Percentiles rank a stretch among this genome's conserved stretches.
Conservation (phyloP, 2,797 vertebrate species). For the Centropyge bicolor region DNA sequence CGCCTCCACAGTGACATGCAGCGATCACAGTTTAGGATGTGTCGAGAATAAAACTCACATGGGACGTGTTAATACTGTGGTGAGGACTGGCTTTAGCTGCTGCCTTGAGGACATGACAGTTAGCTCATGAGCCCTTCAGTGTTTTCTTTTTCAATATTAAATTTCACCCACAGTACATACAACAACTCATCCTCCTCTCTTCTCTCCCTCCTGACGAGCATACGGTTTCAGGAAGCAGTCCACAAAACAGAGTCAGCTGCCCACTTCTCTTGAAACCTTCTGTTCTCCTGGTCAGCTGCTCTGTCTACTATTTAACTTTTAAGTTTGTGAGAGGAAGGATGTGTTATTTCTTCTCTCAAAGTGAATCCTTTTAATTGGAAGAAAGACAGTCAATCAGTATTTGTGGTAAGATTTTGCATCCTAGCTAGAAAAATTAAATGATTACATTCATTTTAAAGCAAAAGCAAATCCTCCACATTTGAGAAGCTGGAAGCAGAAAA, state of each 20-base stretch:
- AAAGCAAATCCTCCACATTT: background rate
- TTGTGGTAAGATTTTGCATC: too few relatives aligned
- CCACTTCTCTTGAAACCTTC: too few relatives aligned
- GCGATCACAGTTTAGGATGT: conserved; percentile 23
- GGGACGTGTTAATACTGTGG: conserved; percentile 23
- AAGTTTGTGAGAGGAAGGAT: too few relatives aligned
- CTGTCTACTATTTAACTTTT: too few relatives aligned
- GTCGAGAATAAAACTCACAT: conserved; percentile 25
- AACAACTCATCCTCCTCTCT: background rate
- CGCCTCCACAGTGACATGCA: conserved; percentile 10
- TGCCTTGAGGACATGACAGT: background rate
- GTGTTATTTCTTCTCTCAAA: too few relatives aligned
- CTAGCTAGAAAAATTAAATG: too few relatives aligned
- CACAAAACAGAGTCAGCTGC: too few relatives aligned
- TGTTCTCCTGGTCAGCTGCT: too few relatives aligned
- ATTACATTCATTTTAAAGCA: too few relatives aligned
- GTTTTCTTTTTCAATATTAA: background rate
- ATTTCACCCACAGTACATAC: background rate
- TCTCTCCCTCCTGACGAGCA: background rate
- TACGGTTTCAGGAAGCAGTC: background rate
- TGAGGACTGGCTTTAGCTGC: conserved; percentile 31
- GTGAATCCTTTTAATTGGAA: too few relatives aligned
- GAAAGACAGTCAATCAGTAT: too few relatives aligned
- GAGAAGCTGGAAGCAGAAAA: too few relatives aligned
- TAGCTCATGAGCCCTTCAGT: background rate